Conservation (phyloP, 2,888 invertebrate species). For the Stratiomys singularior region DNA sequence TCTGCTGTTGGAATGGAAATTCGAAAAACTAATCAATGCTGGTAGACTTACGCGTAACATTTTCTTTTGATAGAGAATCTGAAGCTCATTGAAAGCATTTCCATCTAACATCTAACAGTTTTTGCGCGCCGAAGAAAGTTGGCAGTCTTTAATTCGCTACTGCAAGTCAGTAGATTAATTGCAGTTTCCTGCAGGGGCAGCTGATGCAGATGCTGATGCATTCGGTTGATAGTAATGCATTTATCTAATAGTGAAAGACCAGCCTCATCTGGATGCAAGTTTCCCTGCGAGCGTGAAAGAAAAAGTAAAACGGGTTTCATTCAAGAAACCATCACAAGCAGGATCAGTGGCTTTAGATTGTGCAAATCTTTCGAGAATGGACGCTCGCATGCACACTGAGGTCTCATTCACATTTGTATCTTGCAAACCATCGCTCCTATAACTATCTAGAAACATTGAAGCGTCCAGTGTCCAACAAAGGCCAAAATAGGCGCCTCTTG, state of each 20-base stretch:
- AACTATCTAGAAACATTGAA: neutral
- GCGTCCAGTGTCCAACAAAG: neutral
- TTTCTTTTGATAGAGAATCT: too few species aligned
- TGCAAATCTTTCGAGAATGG: neutral
- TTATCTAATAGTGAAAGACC: neutral
- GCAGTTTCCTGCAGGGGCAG: conserved; percentile 7
- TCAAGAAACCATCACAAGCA: neutral
- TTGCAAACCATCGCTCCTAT: neutral
- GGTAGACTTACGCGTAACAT: too few species aligned
- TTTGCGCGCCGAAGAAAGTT: neutral
- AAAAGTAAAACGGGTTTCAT: conserved; percentile 20
- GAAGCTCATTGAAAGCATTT: too few species aligned
- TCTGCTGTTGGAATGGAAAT: too few species aligned
- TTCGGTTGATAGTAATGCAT: conserved; percentile 10
- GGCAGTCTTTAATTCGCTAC: neutral
- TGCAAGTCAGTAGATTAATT: conserved; percentile 17
- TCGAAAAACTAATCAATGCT: too few species aligned
- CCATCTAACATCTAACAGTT: too few species aligned
- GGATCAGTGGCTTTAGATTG: neutral
- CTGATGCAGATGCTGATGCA: conserved; percentile 4
- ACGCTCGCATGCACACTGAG: neutral
- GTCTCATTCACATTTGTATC: neutral
- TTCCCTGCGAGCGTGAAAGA: neutral
- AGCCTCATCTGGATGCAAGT: neutral
- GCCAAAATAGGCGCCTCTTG: conserved; percentile 35